Evolutionary conservation across 2,113 vertebrate genomes (phyloP).

Genomic region (Phalacrocorax pelagicus): DNA sequence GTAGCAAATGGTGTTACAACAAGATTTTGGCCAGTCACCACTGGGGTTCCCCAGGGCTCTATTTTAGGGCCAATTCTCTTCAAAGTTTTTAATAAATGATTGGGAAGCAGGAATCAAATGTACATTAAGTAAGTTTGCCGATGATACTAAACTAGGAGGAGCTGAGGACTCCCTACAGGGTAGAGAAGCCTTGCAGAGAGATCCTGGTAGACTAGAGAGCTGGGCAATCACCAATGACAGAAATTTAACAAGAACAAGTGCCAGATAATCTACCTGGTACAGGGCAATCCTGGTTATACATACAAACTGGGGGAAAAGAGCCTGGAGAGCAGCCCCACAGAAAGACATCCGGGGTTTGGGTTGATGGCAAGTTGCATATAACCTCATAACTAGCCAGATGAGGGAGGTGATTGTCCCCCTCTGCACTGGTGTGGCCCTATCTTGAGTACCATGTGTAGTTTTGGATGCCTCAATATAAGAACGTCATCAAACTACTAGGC

Average conservation of each 20-base stretch:
- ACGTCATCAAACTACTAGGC: background rate
- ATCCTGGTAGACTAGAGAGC: background rate
- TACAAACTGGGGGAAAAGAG: background rate
- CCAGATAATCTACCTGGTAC: background rate
- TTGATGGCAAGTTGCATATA: background rate
- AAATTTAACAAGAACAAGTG: background rate
- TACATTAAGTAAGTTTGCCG: background rate
- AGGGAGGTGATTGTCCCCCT: background rate
- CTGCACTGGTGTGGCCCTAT: too few species aligned
- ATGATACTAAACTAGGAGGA: background rate
- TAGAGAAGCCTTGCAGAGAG: background rate
- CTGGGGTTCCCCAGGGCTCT: background rate
- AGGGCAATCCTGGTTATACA: background rate
- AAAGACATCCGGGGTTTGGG: background rate
- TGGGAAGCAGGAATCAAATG: background rate
- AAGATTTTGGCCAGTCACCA: background rate
- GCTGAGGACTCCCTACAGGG: background rate
- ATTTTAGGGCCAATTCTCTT: background rate
- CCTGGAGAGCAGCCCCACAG: background rate
- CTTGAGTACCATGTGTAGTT: background rate
- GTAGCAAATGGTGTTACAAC: background rate
- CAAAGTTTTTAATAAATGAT: background rate
- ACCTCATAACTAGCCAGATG: fast-evolving
- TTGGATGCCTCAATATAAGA: background rate
- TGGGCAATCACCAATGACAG: background rate